These are phyloP conservation scores for Trypoxylus dichotomus DNA, from an alignment of 1,140 invertebrate genomes.

Conservation along the genomic window DNA sequence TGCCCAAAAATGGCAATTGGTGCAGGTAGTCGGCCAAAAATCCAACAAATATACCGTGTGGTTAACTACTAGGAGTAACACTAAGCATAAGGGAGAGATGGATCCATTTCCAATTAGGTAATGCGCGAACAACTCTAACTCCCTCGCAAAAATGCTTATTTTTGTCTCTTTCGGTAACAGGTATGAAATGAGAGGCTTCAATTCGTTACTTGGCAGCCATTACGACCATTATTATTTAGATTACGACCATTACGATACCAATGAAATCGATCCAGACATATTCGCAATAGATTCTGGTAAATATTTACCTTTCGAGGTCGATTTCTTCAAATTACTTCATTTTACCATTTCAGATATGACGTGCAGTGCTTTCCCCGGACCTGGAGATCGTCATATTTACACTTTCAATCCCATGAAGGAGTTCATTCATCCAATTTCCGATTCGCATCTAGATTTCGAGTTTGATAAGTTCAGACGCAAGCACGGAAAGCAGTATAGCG, in stretches of 20 bases:
- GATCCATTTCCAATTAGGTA: constrained; percentile 59
- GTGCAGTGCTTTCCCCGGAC: constrained; percentile 85
- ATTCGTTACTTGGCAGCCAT: constrained; percentile 89
- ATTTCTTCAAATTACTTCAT: constrained; percentile 7
- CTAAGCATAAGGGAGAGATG: constrained; percentile 46
- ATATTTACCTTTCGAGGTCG: background rate
- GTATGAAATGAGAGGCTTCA: constrained; percentile 93
- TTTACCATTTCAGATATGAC: constrained; percentile 61
- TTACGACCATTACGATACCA: too few relatives aligned
- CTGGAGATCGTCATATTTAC: constrained; percentile 73
- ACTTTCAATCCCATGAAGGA: constrained; percentile 94
- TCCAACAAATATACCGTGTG: constrained; percentile 86
- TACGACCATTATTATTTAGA: constrained; percentile 91
- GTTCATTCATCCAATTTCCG: constrained; percentile 71
- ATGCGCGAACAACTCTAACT: constrained; percentile 9
- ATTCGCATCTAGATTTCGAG: constrained; percentile 68
- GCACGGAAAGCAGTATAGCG: constrained; percentile 73
- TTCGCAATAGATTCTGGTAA: constrained; percentile 55
- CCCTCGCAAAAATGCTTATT: too few relatives aligned
- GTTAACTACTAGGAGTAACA: constrained; percentile 70
- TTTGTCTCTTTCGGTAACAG: constrained; percentile 49
- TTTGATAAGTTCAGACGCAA: constrained; percentile 77
- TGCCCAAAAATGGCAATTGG: constrained; percentile 76
- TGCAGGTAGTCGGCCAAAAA: constrained; percentile 71
- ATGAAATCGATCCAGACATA: too few relatives aligned